Conservation (phyloP, 2,113 vertebrate genomes). For the Brachyhypopomus gauderio region DNA sequence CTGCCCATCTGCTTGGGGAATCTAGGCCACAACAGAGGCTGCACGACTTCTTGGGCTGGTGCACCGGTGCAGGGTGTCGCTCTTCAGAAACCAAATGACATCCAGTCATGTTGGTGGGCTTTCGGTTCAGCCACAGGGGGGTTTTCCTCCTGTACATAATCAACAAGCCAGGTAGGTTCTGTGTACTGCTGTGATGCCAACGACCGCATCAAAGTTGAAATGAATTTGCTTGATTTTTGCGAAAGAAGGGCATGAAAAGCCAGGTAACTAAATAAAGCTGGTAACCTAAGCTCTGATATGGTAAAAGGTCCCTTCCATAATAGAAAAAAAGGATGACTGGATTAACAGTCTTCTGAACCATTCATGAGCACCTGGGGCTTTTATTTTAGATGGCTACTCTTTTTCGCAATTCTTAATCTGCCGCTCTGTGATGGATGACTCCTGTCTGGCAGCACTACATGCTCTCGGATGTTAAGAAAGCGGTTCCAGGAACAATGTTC, state of each 20-base stretch:
- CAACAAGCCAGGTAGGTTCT: too few species aligned
- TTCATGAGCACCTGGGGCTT: not conserved
- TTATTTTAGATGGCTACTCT: not conserved
- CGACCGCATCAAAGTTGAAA: not conserved
- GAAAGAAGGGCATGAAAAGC: not conserved
- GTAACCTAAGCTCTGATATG: not conserved
- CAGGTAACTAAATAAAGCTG: not conserved
- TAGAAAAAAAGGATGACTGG: not conserved
- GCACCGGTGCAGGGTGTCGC: too few species aligned
- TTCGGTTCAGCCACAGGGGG: not conserved
- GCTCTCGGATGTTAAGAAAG: slow-evolving; percentile 29
- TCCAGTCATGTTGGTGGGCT: not conserved
- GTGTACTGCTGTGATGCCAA: not conserved
- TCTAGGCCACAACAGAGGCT: slow-evolving; percentile 18
- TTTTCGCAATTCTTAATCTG: slow-evolving; percentile 10
- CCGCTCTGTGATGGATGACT: slow-evolving; percentile 13
- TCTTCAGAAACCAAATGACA: not conserved
- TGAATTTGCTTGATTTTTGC: not conserved
- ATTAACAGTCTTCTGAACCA: not conserved
- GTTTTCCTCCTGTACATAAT: not conserved
- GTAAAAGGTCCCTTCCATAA: not conserved
- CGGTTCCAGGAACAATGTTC: slow-evolving; percentile 45
- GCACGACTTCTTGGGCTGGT: not conserved
- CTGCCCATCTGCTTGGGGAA: slow-evolving; percentile 1
- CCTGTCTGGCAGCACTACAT: not conserved